Conservation (phyloP, 64 coral and sea anemone species). For the Hydrozoanthus tunicans region DNA sequence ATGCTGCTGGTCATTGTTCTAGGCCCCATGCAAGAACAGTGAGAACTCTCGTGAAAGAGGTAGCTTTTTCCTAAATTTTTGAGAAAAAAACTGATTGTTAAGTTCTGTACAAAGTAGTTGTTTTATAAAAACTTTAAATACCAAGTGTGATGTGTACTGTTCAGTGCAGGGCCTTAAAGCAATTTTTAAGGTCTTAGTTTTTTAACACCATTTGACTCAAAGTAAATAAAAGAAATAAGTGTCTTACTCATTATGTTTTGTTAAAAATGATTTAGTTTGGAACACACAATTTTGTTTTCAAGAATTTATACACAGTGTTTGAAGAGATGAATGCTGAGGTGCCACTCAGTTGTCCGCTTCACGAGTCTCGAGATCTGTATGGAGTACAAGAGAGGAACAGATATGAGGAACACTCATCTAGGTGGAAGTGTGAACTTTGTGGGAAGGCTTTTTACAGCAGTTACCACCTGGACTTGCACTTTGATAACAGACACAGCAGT, state of each 20-base stretch:
- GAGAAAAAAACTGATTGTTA: not conserved
- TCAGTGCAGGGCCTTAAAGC: not conserved
- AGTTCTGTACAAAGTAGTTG: no score
- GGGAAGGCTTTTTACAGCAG: conserved; percentile 88
- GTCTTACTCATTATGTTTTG: not conserved
- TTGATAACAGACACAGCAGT: conserved; percentile 87
- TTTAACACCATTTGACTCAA: not conserved
- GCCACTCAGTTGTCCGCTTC: conserved; percentile 66
- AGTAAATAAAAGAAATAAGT: not conserved
- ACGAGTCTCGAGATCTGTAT: conserved; percentile 75
- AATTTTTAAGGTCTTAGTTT: not conserved
- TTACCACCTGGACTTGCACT: conserved; percentile 83
- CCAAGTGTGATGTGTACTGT: not conserved
- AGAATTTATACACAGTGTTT: conserved; percentile 77
- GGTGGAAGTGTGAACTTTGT: conserved; percentile 87
- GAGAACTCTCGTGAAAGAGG: conserved; percentile 38
- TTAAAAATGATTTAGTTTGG: not conserved
- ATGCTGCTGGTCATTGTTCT: conserved; percentile 61
- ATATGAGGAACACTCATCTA: conserved; percentile 74
- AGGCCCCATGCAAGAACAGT: conserved; percentile 70
- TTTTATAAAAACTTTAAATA: not conserved
- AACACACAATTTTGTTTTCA: not conserved
- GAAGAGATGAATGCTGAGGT: conserved; percentile 36
- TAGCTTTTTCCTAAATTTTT: not conserved
- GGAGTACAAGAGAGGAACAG: conserved; percentile 72